Percentiles rank a stretch among this genome's conserved stretches.
phyloP scores from a whole-genome alignment of 1,140 invertebrate species.

The Octopus sinensis region DNA sequence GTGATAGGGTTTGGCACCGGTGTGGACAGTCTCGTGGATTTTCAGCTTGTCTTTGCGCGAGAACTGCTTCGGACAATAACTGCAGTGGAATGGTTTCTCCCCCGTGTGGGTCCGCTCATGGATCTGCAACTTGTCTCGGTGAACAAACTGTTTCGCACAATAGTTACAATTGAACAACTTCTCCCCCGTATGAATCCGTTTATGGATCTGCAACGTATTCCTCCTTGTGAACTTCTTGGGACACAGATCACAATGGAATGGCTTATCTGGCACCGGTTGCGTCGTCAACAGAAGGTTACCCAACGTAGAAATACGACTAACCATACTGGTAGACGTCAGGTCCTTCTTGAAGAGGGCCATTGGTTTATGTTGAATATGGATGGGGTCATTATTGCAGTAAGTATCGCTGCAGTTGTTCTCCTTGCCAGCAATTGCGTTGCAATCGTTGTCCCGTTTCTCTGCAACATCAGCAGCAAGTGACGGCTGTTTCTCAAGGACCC shows the following conservation, averaged over 20 bases:
- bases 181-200: constrained; percentile 26
- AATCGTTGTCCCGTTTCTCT: too few species aligned
- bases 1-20: constrained; percentile 71
- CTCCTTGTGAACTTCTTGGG: constrained; percentile 86
- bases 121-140: constrained; percentile 88
- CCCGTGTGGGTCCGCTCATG: constrained; percentile 66
- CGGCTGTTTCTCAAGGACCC: too few species aligned
- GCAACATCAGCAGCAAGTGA: too few species aligned
- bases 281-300: too few species aligned
- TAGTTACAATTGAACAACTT: constrained; percentile 80
- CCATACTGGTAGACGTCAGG: too few species aligned
- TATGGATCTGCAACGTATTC: constrained; percentile 57
- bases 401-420: too few species aligned
- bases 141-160: constrained; percentile 80
- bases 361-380: too few species aligned
- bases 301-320: too few species aligned
- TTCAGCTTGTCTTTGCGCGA: constrained; percentile 91
- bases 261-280: constrained; percentile 65
- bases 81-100: constrained; percentile 53
- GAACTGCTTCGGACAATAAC: constrained; percentile 65
- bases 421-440: too few species aligned
- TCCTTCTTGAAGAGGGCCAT: too few species aligned
- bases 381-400: too few species aligned
- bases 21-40: constrained; percentile 80
- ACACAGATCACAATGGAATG: constrained; percentile 83